Evolutionary conservation across 2,113 vertebrate species (phyloP), one percentile per base, ranked within the genome.

Genomic region (Notiomystis cincta): DNA sequence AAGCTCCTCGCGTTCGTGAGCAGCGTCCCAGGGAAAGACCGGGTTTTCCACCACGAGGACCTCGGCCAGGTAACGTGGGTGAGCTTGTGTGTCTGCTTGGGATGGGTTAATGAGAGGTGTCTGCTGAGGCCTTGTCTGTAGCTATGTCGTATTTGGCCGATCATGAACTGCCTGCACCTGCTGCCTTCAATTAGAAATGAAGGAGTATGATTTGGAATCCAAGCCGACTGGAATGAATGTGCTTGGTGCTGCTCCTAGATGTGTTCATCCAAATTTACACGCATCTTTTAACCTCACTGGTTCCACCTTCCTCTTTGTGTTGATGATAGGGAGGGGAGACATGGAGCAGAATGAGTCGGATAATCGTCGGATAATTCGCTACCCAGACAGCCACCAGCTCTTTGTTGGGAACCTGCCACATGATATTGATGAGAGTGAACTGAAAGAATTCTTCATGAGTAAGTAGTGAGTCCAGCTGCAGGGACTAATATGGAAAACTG

Each of bases 401-500:
- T 99, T 99, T 81, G 99, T 99, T 78, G 99, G 99, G 70, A 99
- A 99, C 94, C 97, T 99, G 93, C 99, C 99, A 1, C 98, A 99
- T 37, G 99, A 99, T 80, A 99, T 99, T 45, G 98, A 99, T 58
- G 99, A 99, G 97, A 98, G 98, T 47, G 99, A 99, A 81, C 98
- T 99, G 76, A 99, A 99, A 38, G 99, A 99, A 60, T 99, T 99
- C 95, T 99, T 99, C 96, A 99, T 99, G 99, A 99, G 99, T 99
- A 98, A 93, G 99, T 98, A 69, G 15, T 33, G 3, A 11, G n/a
- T 66, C 18, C 42, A 50, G 57, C 58, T 47, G 25, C 2, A 0
- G 48, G 42, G 35, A 9, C 38, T 31, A 9, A 57, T 71, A 28
- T 44, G 33, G 38, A 44, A 54, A 44, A 13, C 33, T 5, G 3